phyloP scores from a whole-genome alignment of 2,797 vertebrate species.

The Knipowitschia caucasica region DNA sequence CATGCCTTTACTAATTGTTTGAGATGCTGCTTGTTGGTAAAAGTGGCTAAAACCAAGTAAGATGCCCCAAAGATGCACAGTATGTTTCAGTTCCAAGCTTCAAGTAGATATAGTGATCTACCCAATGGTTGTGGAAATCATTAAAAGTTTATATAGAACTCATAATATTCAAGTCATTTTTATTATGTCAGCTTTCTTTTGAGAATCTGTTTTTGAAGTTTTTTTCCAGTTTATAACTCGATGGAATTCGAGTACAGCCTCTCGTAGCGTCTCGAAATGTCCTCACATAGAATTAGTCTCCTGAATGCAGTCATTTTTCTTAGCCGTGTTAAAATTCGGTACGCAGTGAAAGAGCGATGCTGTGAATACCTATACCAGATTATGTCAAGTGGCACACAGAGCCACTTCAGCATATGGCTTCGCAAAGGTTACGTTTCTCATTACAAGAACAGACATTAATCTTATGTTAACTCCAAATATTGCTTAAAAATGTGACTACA shows the following conservation, averaged over 20 bases:
- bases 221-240: no score
- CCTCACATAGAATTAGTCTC: constrained; percentile 13
- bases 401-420: constrained; percentile 4
- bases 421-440: constrained; percentile 1
- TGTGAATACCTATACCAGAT: constrained; percentile 9
- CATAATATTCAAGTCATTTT: no score
- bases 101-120: no score
- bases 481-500: not conserved
- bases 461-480: constrained; percentile 7
- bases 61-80: no score
- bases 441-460: constrained; percentile 3
- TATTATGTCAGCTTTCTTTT: no score
- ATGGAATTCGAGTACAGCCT: not conserved
- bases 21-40: no score
- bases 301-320: constrained; percentile 2
- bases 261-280: constrained; percentile 11
- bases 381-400: constrained; percentile 1
- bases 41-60: no score
- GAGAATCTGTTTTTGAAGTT: no score
- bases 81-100: no score
- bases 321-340: constrained; percentile 7
- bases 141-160: no score
- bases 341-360: not conserved
- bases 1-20: no score
- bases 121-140: no score